Base-by-base conservation (phyloP, 2,113 vertebrate species). In the Epinephelus moara region DNA sequence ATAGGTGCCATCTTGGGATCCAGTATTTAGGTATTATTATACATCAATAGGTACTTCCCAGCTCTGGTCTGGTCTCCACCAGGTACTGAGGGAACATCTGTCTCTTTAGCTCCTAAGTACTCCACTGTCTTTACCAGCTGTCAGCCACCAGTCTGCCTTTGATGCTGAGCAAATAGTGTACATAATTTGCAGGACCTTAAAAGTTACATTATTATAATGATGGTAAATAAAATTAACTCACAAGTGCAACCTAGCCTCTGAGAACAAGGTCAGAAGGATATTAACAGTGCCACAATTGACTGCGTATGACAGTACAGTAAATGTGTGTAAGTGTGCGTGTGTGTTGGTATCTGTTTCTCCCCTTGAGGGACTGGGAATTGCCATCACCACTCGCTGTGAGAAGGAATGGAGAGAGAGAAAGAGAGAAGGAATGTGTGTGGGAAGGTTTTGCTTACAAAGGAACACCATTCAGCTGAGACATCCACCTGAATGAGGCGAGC, bases 401-500 rank as follows among this genome's bases (percentile, higher is more conserved):
- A 75, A 66, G 42, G 30, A 40, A 63, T 59, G 59, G 37, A 67
- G 76, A 53, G 76, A 53, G 68, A 63, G 57, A 49, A 14, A 45
- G 70, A 12, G 67, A 42, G 25, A 23, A n/a, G 12, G 60, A 5
- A 37, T 60, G 70, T 25, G 68, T 68, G 66, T 55, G 50, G 72
- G 52, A 62, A 27, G 78, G 78, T 68, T 90, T 66, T 86, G 79
- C 90, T 85, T 77, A 84, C 80, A 82, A 81, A 89, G 75, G 77
- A 85, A 49, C 78, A 79, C 82, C 91, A 79, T 86, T 83, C 64
- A 83, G 70, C 79, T 72, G 81, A 89, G 88, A 85, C 75, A 30
- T 85, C 64, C 84, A 60, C 76, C 76, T 92, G 89, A 92, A 90
- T 87, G 86, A 87, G 79, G 63, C 59, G 55, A 81, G 59, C 73